These are phyloP conservation scores for Loris lydekkerianus DNA, from an alignment of 2,797 vertebrate genomes.

Conservation along the genomic window DNA sequence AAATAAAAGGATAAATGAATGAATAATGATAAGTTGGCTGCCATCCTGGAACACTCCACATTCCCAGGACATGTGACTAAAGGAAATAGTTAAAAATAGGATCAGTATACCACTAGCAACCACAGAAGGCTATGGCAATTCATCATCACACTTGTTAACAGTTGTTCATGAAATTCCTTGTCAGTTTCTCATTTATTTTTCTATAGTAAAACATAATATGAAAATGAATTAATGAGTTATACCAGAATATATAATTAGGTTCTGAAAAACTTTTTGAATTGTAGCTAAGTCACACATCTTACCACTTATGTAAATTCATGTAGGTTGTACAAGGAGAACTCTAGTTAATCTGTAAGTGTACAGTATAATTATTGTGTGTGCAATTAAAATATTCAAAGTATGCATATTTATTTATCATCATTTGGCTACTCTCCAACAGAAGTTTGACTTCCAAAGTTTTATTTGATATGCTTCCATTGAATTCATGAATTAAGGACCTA, in stretches of 20 bases:
- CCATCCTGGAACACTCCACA: not conserved
- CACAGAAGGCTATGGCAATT: not conserved
- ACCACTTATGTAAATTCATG: not conserved
- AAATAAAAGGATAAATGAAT: slow-evolving; percentile 48
- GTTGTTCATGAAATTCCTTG: not conserved
- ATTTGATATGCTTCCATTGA: slow-evolving; percentile 50
- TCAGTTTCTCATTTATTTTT: slow-evolving; percentile 22
- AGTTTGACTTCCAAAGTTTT: not conserved
- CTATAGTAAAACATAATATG: not conserved
- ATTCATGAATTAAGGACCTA: slow-evolving; percentile 37
- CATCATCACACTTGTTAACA: not conserved
- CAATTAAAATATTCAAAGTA: not conserved
- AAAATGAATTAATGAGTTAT: slow-evolving; percentile 9
- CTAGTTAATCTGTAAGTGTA: no score
- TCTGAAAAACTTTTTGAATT: slow-evolving; percentile 3
- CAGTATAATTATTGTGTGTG: not conserved
- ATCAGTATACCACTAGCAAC: not conserved
- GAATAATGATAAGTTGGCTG: not conserved
- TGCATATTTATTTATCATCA: not conserved
- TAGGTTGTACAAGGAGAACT: not conserved
- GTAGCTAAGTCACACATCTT: not conserved
- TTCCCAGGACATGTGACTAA: not conserved
- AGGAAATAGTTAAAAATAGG: not conserved
- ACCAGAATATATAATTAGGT: not conserved
- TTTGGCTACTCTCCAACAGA: not conserved